Evolutionary conservation across 2,113 vertebrate species (phyloP), one percentile per base, ranked within the genome.

Genomic region (Bufo gargarizans): DNA sequence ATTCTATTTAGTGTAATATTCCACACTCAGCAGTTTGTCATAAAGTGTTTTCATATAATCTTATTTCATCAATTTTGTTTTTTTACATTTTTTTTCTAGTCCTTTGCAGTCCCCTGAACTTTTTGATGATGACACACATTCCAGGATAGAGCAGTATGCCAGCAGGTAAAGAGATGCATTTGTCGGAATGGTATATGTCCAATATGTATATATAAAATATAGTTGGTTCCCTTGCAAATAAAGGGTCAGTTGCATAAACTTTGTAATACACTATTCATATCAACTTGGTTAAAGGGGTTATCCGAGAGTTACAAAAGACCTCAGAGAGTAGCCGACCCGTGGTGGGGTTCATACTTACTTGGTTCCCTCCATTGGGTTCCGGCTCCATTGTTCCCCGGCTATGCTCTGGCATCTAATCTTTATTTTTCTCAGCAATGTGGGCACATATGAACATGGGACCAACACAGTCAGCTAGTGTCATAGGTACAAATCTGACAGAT

Each of bases 51-150:
- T 72, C 1, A 14, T n/a, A 3, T 56, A 22, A 3, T 55, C 6
- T 45, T 33, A 19, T n/a, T 76, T 47, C 17, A 59, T 13, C 0
- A 2, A 13, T 85, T 74, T 1, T 85, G n/a, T 4, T 47, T 20
- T 77, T 63, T 14, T 49, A 14, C 65, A 63, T 43, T 17, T 67
- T 91, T 91, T 91, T 88, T 90, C 20, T 89, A 99, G 98, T 92
- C 96, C 97, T 79, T 95, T 96, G 56, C 97, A 97, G 90, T 98
- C 98, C 91, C 97, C 97, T 65, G 96, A 97, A 91, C 94, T 98
- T 87, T 97, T 97, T 92, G 97, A 99, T 84, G 97, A 99, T 84
- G 98, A 99, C 91, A 99, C 98, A 85, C 98, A 99, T 94, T 98
- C 98, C 90, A 95, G 97, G 92, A 99, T 99, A 95, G 98, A 98